Evolutionary conservation across 2,113 vertebrate species (phyloP), one percentile per base, ranked within the genome.

Genomic region (Amblyopsis rosae): DNA sequence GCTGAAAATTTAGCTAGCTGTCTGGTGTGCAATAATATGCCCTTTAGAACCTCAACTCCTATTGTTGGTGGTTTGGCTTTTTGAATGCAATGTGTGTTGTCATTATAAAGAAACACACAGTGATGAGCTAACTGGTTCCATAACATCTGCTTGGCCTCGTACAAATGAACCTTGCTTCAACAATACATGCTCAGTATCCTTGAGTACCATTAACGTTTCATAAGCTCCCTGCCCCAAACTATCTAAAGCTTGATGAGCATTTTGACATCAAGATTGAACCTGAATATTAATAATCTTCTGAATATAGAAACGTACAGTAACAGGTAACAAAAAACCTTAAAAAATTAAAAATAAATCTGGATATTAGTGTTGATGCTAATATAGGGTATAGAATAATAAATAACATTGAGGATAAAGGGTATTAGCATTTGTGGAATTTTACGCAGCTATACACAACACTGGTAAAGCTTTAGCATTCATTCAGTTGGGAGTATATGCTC

Each of bases 1-100:
- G 87, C 90, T 91, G 63, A 72, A 41, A 81, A 77, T 74, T 80
- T 79, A 82, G 81, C 84, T 73, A 70, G 81, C 60, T 78, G 58
- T 72, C 57, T 26, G 70, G 72, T 72, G 72, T 78, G 67, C 65
- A 69, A 79, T 81, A 56, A 54, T 75, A 71, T 78, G 70, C 69
- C 70, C 73, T 82, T 71, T n/a, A 67, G 41, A 74, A 26, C 26
- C 26, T 26, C 26, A 26, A 26, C 26, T 26, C 26, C 26, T 26
- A 26, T 72, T 61, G 79, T 75, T 68, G 62, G n/a, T 75, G 67
- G 62, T 75, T 67, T 73, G 59, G 69, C 69, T 86, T 50, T 67
- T 66, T 75, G 32, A 69, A 67, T 70, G 76, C 54, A 35, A 67
- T 76, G 65, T 74, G 47, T 48, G 61, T 70, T 59, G 55, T 69